Evolutionary conservation across 2,113 vertebrate genomes (phyloP).

Genomic region (Engraulis encrasicolus): DNA sequence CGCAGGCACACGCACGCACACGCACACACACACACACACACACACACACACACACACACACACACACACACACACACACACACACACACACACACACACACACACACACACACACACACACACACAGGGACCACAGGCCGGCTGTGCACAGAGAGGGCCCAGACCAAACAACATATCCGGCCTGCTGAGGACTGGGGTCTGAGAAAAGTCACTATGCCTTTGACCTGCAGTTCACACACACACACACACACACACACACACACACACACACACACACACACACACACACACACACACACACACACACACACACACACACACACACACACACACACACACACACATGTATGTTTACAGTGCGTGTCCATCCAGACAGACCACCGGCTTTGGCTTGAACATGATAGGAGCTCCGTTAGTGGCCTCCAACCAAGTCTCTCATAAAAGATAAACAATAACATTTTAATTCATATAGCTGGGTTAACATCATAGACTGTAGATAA

Average conservation of each 20-base stretch:
- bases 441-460: background rate
- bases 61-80: constrained; percentile 11
- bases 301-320: background rate
- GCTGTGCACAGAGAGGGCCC: background rate
- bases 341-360: too few species aligned
- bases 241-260: background rate
- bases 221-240: background rate
- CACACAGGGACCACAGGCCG: background rate
- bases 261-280: background rate
- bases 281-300: constrained; percentile 8
- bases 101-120: background rate
- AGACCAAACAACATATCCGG: background rate
- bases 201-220: background rate
- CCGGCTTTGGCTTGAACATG: too few species aligned
- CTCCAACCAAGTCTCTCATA: background rate
- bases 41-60: constrained; percentile 20
- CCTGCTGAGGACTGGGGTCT: background rate
- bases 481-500: background rate
- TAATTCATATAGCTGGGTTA: background rate
- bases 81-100: constrained; percentile 4
- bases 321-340: too few species aligned
- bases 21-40: constrained; percentile 20
- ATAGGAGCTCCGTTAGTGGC: too few species aligned
- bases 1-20: background rate
- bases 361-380: too few species aligned